A percentile compares a stretch with the other conserved stretches of the same genome.
phyloP scores from a whole-genome alignment of 2,113 vertebrate genomes.

The Balaenoptera acutorostrata region DNA sequence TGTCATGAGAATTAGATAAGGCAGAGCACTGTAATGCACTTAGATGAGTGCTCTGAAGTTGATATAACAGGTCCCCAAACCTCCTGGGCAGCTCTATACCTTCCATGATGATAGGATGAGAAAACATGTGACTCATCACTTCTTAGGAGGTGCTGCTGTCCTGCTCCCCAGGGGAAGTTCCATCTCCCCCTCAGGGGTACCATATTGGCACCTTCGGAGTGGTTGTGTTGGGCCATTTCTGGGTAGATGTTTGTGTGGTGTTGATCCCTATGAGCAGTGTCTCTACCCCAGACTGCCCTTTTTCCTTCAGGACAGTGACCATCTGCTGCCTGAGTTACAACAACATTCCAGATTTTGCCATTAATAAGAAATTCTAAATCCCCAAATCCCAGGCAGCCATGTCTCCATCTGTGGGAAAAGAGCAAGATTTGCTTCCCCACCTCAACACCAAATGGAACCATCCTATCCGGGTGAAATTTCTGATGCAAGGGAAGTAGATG shows the following conservation, averaged over 20 bases:
- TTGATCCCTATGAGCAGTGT: background rate
- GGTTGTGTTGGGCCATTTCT: background rate
- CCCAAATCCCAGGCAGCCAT: background rate
- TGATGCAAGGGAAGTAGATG: background rate
- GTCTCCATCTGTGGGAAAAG: background rate
- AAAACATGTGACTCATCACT: background rate
- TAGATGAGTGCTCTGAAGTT: background rate
- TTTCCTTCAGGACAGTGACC: background rate
- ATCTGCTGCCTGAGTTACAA: background rate
- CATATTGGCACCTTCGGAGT: background rate
- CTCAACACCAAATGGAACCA: background rate
- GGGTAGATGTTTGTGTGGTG: background rate
- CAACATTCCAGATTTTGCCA: background rate
- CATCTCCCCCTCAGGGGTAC: accelerated
- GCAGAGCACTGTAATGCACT: background rate
- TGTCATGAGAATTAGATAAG: background rate
- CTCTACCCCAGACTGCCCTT: background rate
- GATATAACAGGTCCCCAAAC: background rate
- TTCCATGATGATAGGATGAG: background rate
- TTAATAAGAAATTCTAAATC: background rate
- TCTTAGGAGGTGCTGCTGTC: background rate
- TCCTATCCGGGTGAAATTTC: background rate
- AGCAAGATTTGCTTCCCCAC: background rate
- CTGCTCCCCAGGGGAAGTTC: background rate
- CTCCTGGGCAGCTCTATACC: background rate